Evolutionary conservation across 2,113 vertebrate genomes (phyloP).

Genomic region (Vulpes ferrilata): DNA sequence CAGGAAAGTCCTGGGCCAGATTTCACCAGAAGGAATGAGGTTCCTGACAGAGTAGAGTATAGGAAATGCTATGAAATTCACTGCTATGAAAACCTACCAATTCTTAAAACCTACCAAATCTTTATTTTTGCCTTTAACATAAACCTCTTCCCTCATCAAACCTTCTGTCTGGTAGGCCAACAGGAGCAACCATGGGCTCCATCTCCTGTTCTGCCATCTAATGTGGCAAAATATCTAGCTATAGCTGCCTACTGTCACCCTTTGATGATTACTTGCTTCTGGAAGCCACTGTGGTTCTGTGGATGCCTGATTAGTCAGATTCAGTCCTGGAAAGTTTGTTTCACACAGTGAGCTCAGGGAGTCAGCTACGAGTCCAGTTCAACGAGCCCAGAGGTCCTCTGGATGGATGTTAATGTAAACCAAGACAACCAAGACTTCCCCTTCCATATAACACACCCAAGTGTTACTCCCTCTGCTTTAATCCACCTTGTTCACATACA

Average conservation of each 20-base stretch:
- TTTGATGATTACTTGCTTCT: not conserved
- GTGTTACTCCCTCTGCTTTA: too few species aligned
- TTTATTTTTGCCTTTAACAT: slow-evolving; percentile 23
- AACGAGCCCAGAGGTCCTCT: not conserved
- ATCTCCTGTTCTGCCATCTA: not conserved
- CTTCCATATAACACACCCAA: not conserved
- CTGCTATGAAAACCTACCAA: not conserved
- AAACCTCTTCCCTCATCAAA: not conserved
- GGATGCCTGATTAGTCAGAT: not conserved
- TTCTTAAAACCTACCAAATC: not conserved
- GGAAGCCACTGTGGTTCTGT: not conserved
- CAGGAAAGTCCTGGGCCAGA: not conserved
- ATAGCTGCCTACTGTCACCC: not conserved
- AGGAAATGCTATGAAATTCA: not conserved
- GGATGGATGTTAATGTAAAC: not conserved
- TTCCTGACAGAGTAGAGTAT: not conserved
- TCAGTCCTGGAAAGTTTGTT: not conserved
- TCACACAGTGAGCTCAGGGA: not conserved
- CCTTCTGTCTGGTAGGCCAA: not conserved
- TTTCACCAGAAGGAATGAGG: not conserved
- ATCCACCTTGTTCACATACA: not conserved
- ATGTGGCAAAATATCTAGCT: not conserved
- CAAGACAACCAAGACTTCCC: not conserved
- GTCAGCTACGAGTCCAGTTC: not conserved
- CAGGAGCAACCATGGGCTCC: not conserved